phyloP scores from a whole-genome alignment of 1,140 invertebrate species.

The Euwallacea fornicatus region DNA sequence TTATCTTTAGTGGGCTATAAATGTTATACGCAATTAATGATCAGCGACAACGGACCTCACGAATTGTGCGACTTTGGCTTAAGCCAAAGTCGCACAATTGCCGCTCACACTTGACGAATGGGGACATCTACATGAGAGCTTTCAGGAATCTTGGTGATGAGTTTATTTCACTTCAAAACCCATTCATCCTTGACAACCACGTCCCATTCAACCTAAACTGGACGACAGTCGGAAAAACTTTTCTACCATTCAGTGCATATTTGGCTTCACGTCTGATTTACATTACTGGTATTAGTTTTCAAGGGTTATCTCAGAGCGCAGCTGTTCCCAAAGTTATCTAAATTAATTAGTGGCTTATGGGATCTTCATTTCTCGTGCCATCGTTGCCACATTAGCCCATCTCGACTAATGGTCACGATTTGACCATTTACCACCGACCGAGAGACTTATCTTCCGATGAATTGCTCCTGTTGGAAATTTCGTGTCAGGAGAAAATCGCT shows the following conservation, averaged over 20 bases:
- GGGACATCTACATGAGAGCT: background rate
- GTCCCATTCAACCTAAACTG: background rate
- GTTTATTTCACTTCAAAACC: constrained; percentile 4
- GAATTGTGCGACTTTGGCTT: background rate
- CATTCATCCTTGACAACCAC: constrained; percentile 7
- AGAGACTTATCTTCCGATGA: constrained; percentile 52
- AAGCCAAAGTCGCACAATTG: background rate
- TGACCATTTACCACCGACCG: constrained; percentile 54
- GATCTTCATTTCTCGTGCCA: constrained; percentile 14
- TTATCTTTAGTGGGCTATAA: constrained; percentile 7
- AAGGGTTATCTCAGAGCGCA: no score
- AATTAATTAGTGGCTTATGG: constrained; percentile 8
- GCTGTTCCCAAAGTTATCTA: background rate
- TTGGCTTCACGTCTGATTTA: no score
- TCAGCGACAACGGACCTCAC: background rate
- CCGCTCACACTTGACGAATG: background rate
- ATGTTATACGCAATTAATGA: constrained; percentile 11
- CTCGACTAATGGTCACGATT: constrained; percentile 52
- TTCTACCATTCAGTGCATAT: no score
- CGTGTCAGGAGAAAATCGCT: constrained; percentile 54
- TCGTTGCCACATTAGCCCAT: constrained; percentile 18
- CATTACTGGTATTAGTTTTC: no score
- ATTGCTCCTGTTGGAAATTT: constrained; percentile 53
- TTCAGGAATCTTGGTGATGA: background rate
- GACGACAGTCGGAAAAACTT: no score